Percentiles rank a stretch among this genome's conserved stretches.
Evolutionary conservation across 64 coral and sea anemone species (phyloP).

Genomic region (Dendronephthya gigantea): DNA sequence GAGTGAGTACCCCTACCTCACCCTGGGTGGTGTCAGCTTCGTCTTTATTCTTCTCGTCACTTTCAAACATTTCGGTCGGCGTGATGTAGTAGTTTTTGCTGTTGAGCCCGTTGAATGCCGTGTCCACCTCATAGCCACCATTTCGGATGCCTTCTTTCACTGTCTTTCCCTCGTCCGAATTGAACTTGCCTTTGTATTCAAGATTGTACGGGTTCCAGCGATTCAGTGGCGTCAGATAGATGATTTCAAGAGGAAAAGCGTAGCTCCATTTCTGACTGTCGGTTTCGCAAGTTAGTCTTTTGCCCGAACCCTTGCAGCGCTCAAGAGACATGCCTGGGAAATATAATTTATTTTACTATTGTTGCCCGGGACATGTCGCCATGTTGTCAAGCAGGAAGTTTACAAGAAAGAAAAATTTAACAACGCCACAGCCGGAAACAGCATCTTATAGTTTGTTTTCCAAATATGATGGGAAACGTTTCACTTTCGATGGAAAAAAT

Average conservation of each 20-base stretch:
- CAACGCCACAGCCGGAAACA: too few species aligned
- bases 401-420: too few species aligned
- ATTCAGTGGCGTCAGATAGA: constrained; percentile 35
- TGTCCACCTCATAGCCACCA: background rate
- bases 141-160: constrained; percentile 12
- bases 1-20: background rate
- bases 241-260: constrained; percentile 42
- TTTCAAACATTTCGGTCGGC: constrained; percentile 27
- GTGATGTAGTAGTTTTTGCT: constrained; percentile 28
- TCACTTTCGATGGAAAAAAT: too few species aligned
- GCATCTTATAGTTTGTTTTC: too few species aligned
- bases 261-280: constrained; percentile 36
- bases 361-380: too few species aligned
- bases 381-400: too few species aligned
- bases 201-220: constrained; percentile 40
- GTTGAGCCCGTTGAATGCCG: constrained; percentile 34
- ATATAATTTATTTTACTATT: background rate
- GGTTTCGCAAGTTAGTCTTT: background rate
- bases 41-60: constrained; percentile 17
- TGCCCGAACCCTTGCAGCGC: constrained; percentile 18
- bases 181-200: constrained; percentile 31
- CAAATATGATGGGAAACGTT: too few species aligned
- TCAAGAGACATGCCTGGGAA: constrained; percentile 20
- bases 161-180: background rate
- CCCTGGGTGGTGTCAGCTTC: constrained; percentile 37